Evolutionary conservation across 2,888 invertebrate genomes (phyloP).

Genomic region (Slavum lentiscoides): DNA sequence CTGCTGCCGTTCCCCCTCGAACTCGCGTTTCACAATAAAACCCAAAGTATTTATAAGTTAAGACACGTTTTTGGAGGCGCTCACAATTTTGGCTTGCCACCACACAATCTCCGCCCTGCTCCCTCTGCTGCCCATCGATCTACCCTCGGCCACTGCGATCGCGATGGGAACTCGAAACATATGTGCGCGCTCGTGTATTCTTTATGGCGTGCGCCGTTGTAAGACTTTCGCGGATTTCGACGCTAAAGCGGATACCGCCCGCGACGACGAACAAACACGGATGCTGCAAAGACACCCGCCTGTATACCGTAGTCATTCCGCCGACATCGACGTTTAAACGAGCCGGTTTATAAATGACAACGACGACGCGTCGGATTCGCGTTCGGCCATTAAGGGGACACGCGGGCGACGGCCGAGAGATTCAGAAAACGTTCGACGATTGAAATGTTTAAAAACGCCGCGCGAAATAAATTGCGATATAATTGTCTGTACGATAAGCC

Average conservation of each 20-base stretch:
- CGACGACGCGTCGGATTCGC: neutral
- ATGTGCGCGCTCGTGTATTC: conserved; percentile 24
- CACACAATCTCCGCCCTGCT: neutral
- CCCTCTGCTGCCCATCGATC: neutral
- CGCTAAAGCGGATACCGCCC: neutral
- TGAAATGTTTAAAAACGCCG: too few species aligned
- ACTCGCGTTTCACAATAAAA: neutral
- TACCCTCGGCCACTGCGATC: neutral
- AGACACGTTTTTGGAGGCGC: conserved; percentile 34
- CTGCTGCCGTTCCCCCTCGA: too few species aligned
- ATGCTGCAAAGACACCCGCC: neutral
- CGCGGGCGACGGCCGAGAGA: too few species aligned
- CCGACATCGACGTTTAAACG: neutral
- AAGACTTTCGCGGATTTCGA: neutral
- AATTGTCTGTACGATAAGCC: too few species aligned
- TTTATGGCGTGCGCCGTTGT: neutral
- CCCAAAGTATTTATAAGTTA: conserved; percentile 41
- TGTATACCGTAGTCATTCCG: too few species aligned
- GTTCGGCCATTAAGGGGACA: neutral
- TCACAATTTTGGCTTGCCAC: conserved; percentile 26
- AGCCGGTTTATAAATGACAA: neutral
- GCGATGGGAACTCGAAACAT: conserved; percentile 13
- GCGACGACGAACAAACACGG: neutral
- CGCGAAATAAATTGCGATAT: too few species aligned
- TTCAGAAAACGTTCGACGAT: too few species aligned